Percentiles rank a stretch among this genome's conserved stretches.
Conservation (phyloP, 1,140 invertebrate species). For the Anastatus disparis region DNA sequence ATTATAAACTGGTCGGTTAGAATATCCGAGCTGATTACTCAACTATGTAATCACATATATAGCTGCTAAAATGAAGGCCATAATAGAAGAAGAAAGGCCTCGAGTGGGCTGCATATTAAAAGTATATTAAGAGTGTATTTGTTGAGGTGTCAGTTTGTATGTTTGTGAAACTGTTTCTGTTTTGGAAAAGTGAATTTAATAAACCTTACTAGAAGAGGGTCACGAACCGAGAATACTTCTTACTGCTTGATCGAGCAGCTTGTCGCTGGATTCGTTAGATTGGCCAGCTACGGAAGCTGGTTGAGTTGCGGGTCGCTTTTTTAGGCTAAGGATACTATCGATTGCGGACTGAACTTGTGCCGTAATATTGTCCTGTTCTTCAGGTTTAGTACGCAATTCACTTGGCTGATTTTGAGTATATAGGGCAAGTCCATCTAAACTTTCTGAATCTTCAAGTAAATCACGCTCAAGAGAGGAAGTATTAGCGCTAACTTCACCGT, state of each 20-base stretch:
- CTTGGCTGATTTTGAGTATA: constrained; percentile 55
- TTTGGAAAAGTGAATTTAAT: constrained; percentile 50
- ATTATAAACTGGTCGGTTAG: constrained; percentile 63
- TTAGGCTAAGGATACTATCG: constrained; percentile 80
- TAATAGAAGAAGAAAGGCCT: constrained; percentile 24
- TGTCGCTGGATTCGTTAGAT: constrained; percentile 57
- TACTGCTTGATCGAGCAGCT: constrained; percentile 69
- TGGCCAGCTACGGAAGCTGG: constrained; percentile 36
- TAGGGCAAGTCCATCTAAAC: constrained; percentile 59
- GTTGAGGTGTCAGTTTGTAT: no score
- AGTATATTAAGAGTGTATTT: no score
- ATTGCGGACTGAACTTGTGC: constrained; percentile 83
- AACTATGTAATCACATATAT: constrained; percentile 56
- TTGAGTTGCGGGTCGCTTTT: constrained; percentile 62
- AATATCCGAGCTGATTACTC: constrained; percentile 59
- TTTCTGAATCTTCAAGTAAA: constrained; percentile 60
- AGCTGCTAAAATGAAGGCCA: constrained; percentile 51
- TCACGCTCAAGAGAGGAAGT: constrained; percentile 62
- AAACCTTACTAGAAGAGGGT: constrained; percentile 66
- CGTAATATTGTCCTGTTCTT: constrained; percentile 73
- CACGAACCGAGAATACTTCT: constrained; percentile 69
- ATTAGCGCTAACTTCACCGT: constrained; percentile 57
- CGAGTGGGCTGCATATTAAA: background rate
- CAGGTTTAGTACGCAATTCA: constrained; percentile 38
- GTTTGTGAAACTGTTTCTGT: no score